These are phyloP conservation scores for Scolopax rusticola DNA, from an alignment of 2,797 vertebrate genomes.

Conservation along the genomic window DNA sequence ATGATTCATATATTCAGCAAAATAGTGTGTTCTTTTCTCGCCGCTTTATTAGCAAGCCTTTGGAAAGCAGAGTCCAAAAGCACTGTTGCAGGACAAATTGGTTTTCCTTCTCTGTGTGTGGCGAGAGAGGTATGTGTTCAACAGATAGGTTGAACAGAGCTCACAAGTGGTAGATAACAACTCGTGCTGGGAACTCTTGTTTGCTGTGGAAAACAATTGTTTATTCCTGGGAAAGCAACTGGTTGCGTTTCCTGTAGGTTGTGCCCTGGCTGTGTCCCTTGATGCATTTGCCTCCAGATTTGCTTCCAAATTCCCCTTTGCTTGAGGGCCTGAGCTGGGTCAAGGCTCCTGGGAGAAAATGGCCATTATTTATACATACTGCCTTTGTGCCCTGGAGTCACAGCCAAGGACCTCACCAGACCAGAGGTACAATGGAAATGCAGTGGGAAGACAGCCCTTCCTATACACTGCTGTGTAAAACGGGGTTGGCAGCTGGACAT, in stretches of 20 bases:
- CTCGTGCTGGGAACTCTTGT: background rate
- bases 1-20: constrained; percentile 43
- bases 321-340: background rate
- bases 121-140: background rate
- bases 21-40: background rate
- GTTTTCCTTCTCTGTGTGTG: constrained; percentile 1
- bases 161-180: background rate
- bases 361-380: background rate
- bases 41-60: constrained; percentile 32
- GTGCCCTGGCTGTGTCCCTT: background rate
- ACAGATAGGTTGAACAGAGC: background rate
- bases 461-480: accelerated
- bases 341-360: background rate
- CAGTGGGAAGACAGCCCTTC: background rate
- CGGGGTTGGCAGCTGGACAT: accelerated
- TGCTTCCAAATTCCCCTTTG: background rate
- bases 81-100: background rate
- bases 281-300: background rate
- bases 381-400: background rate
- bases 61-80: background rate
- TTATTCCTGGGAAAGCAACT: background rate
- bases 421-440: accelerated
- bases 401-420: background rate
- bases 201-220: background rate
- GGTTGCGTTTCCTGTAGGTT: background rate